Evolutionary conservation across 2,797 vertebrate genomes (phyloP).

Genomic region (Tolypeutes matacus): DNA sequence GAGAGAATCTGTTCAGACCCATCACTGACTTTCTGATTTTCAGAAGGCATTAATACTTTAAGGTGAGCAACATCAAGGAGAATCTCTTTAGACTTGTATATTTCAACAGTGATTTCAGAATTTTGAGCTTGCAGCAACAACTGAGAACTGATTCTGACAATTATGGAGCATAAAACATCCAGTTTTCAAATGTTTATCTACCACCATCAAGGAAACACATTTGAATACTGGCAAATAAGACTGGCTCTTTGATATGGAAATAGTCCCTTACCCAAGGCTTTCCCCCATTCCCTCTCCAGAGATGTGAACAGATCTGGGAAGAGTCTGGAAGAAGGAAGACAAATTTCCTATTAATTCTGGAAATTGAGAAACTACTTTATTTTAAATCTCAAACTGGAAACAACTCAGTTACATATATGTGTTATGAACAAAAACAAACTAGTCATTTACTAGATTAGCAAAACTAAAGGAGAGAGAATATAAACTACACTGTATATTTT

Average conservation of each 20-base stretch:
- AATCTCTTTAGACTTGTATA: not conserved
- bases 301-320: not conserved
- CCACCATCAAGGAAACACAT: not conserved
- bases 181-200: not conserved
- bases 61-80: not conserved
- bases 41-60: not conserved
- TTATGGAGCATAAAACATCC: not conserved
- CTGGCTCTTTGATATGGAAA: not conserved
- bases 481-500: not conserved
- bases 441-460: conserved; percentile 67
- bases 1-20: not conserved
- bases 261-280: not conserved
- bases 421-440: not conserved
- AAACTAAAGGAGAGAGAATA: conserved; percentile 34
- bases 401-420: not conserved
- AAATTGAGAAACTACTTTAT: not conserved
- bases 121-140: not conserved
- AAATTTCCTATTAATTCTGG: not conserved
- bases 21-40: not conserved
- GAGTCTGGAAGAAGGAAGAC: not conserved
- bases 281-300: accelerated
- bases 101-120: not conserved
- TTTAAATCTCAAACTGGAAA: not conserved
- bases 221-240: not conserved
- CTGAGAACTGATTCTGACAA: not conserved